These are phyloP conservation scores for Drosophila lacertosa DNA, from an alignment of 1,140 invertebrate species.

Conservation along the genomic window DNA sequence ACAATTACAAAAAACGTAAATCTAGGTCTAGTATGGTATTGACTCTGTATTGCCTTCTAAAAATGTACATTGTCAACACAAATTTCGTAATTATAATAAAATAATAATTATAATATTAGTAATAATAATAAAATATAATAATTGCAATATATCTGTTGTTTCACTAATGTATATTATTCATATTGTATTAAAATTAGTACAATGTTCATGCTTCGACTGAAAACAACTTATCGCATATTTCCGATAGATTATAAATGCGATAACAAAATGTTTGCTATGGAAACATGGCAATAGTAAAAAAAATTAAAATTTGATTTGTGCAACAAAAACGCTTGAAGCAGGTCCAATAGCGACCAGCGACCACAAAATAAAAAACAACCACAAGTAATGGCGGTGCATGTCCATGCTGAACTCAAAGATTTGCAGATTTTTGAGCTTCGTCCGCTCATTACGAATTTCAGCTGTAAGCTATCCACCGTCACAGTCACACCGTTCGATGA, in stretches of 20 bases:
- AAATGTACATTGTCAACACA: no score
- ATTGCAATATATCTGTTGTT: background rate
- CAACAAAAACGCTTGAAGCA: constrained; percentile 37
- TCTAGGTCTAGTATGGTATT: constrained; percentile 1
- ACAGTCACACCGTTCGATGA: constrained; percentile 66
- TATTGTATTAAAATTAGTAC: background rate
- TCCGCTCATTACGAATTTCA: constrained; percentile 79
- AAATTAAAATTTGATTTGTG: constrained; percentile 51
- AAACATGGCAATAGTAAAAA: constrained; percentile 46
- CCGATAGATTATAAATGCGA: constrained; percentile 30
- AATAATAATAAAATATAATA: background rate
- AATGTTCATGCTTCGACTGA: background rate
- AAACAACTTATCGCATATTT: constrained; percentile 9
- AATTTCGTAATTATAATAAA: no score
- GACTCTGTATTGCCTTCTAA: background rate
- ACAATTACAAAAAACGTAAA: background rate
- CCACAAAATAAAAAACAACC: constrained; percentile 20
- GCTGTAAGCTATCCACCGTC: constrained; percentile 79
- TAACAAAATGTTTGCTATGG: constrained; percentile 44
- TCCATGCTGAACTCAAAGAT: constrained; percentile 67
- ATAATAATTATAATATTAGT: no score
- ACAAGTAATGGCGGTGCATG: constrained; percentile 59
- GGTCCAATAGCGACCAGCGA: constrained; percentile 27
- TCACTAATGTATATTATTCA: background rate
- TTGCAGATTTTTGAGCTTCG: constrained; percentile 75